Base-by-base conservation (phyloP, 2,888 invertebrate genomes). In the Podotricha telesiphe region DNA sequence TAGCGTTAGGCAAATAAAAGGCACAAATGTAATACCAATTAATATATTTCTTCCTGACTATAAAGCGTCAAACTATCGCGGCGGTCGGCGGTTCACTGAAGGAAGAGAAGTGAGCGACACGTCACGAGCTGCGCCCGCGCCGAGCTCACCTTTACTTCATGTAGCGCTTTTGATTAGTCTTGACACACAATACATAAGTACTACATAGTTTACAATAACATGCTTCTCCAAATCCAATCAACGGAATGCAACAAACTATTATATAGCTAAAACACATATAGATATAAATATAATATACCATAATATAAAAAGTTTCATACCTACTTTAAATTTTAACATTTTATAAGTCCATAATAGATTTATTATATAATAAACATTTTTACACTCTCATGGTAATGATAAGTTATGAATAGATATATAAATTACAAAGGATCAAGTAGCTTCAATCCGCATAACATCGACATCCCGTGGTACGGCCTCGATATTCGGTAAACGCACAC, bases 111-210 rank as follows among this genome's bases (percentile, higher is more conserved):
- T 73, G 75, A 72, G 74, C 81, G 86, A 91, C 90, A 91, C 91
- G 91, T 90, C 91, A 89, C 86, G 81, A 78, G 84, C 82, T 87
- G 89, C 90, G 89, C 89, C 85, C 85, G 89, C 86, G 89, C 87
- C 81, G 82, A 80, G 80, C 87, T 90, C 88, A 91, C 91, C 91
- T 91, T 91, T 91, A 86, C 88, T 85, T 86, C 76, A 72, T 83
- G 62, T 82, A 82, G 77, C 65, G 50, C 72, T 82, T 77, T 74
- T 69, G 45, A 77, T 58, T 42, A 55, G 65, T 79, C 77, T 90
- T 91, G 87, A 84, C 86, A 81, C 81, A 87, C 82, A 65, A 22
- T 71, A 69, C 47, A 55, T 55, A 17, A 6, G 8, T 34, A 47
- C 1, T 10, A 48, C 34, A 34, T n/a, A 3, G 0, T 7, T 28